Conservation (phyloP, 2,888 invertebrate genomes). For the Cryptocheilus praepositus region DNA sequence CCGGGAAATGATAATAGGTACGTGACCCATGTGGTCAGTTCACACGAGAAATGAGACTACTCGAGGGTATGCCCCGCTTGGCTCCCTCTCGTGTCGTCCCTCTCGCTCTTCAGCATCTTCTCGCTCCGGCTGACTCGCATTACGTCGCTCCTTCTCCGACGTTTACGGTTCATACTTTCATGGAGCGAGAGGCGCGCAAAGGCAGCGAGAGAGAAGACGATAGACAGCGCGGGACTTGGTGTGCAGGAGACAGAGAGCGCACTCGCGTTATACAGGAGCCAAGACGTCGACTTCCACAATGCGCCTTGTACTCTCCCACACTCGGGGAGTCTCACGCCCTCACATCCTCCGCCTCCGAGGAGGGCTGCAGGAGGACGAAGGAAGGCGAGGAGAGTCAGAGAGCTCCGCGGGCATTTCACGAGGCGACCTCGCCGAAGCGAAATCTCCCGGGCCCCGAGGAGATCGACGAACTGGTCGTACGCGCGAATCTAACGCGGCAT, state of each 20-base stretch:
- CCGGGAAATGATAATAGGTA: conserved; percentile 74
- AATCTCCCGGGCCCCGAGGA: too few relatives aligned
- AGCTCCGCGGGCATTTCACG: conserved; percentile 55
- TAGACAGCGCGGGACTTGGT: conserved; percentile 17
- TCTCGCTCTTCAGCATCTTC: background rate
- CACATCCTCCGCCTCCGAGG: conserved; percentile 69
- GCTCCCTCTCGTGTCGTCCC: conserved; percentile 5
- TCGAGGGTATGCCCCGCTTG: background rate
- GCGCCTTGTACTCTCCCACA: conserved; percentile 74
- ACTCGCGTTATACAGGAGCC: conserved; percentile 34
- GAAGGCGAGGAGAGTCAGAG: conserved; percentile 46
- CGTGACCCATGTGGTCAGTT: conserved; percentile 76
- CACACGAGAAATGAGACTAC: conserved; percentile 73
- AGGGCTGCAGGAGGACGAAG: conserved; percentile 15
- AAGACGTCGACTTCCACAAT: conserved; percentile 65
- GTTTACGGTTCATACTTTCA: background rate
- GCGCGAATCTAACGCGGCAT: too few relatives aligned
- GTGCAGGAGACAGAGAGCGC: conserved; percentile 22
- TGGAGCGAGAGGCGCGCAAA: background rate
- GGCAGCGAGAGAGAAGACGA: conserved; percentile 13
- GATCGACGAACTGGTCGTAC: too few relatives aligned
- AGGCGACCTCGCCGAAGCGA: conserved; percentile 41
- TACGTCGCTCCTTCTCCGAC: background rate
- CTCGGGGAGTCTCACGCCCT: conserved; percentile 74
- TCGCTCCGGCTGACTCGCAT: background rate